phyloP scores from a whole-genome alignment of 1,140 invertebrate species.

The Lepidurus arcticus region DNA sequence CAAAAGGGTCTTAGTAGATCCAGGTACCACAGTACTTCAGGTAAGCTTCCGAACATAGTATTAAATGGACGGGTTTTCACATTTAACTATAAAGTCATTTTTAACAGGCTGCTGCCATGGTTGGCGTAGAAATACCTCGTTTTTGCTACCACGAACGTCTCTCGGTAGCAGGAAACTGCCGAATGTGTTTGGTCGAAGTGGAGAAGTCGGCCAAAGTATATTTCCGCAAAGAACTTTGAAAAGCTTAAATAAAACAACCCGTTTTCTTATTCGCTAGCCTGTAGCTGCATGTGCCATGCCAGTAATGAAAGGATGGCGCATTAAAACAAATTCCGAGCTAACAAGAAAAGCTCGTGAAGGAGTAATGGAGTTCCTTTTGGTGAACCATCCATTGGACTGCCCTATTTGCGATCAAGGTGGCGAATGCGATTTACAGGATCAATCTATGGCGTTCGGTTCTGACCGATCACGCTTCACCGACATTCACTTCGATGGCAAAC shows the following conservation, averaged over 20 bases:
- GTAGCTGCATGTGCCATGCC: slow-evolving; percentile 99
- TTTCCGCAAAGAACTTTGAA: no score
- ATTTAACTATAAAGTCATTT: slow-evolving; percentile 33
- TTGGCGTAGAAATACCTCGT: slow-evolving; percentile 95
- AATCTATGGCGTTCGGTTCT: slow-evolving; percentile 98
- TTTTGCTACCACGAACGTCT: slow-evolving; percentile 99
- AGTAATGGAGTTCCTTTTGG: slow-evolving; percentile 98
- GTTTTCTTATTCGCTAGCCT: slow-evolving; percentile 60
- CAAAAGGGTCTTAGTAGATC: slow-evolving; percentile 85
- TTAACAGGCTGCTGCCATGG: slow-evolving; percentile 79
- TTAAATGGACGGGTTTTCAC: slow-evolving; percentile 16
- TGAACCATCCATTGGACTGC: slow-evolving; percentile 98
- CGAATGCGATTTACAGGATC: slow-evolving; percentile 98
- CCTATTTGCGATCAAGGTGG: slow-evolving; percentile 99
- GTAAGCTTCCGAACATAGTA: slow-evolving; percentile 47
- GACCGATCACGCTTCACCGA: slow-evolving; percentile 92
- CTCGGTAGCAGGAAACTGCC: slow-evolving; percentile 95
- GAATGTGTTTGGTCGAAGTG: slow-evolving; percentile 99
- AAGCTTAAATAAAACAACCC: no score
- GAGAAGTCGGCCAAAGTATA: slow-evolving; percentile 82
- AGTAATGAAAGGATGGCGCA: slow-evolving; percentile 96
- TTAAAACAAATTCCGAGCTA: slow-evolving; percentile 96
- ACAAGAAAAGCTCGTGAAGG: slow-evolving; percentile 92
- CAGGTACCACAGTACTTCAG: slow-evolving; percentile 95
- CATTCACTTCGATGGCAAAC: slow-evolving; percentile 87